Conservation (phyloP, 1,140 invertebrate genomes). For the Euwallacea fornicatus region DNA sequence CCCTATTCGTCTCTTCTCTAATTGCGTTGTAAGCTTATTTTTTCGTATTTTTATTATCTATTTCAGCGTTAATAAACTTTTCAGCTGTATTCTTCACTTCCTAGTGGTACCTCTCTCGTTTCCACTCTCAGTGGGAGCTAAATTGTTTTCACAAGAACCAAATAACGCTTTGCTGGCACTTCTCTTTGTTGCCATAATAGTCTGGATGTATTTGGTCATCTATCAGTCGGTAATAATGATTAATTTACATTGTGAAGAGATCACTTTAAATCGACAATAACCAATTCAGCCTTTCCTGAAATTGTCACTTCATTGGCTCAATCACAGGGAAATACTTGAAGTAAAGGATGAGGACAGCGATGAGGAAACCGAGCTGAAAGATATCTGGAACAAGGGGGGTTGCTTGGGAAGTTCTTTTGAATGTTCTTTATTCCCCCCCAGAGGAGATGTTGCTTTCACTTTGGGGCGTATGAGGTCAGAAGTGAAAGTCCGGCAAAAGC, state of each 20-base stretch:
- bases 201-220: not conserved
- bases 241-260: not conserved
- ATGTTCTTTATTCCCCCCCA: slow-evolving; percentile 32
- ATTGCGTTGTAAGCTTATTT: not conserved
- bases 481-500: slow-evolving; percentile 24
- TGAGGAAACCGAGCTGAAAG: not conserved
- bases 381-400: not conserved
- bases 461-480: slow-evolving; percentile 21
- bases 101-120: slow-evolving; percentile 19
- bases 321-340: slow-evolving; percentile 11
- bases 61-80: not conserved
- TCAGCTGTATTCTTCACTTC: slow-evolving; percentile 16
- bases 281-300: slow-evolving; percentile 15
- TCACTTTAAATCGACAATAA: not conserved
- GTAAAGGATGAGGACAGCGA: not conserved
- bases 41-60: not conserved
- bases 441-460: slow-evolving; percentile 27
- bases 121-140: slow-evolving; percentile 7
- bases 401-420: slow-evolving; percentile 26
- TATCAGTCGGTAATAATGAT: not conserved
- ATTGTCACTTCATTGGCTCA: slow-evolving; percentile 20
- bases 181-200: slow-evolving; percentile 13
- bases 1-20: not conserved
- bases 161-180: slow-evolving; percentile 6
- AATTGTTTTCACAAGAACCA: slow-evolving; percentile 3